phyloP scores from a whole-genome alignment of 2,797 vertebrate genomes.

The Scolopax rusticola region DNA sequence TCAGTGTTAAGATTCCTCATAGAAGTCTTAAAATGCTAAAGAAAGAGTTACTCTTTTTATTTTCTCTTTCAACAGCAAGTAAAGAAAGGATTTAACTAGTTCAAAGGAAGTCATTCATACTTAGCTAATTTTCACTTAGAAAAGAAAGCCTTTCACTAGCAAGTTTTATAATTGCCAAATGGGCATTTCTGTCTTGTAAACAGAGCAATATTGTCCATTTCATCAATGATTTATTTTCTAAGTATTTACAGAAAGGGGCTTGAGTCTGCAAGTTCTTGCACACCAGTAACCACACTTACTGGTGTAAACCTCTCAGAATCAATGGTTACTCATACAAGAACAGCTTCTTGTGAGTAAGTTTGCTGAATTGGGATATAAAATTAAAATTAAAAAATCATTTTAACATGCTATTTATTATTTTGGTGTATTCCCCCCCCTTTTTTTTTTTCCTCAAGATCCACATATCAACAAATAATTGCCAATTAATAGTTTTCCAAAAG shows the following conservation, averaged over 20 bases:
- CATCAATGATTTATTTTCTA: neutral
- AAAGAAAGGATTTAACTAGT: slow-evolving; percentile 47
- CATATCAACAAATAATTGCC: neutral
- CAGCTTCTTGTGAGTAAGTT: neutral
- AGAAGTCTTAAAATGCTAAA: slow-evolving; percentile 39
- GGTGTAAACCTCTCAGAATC: neutral
- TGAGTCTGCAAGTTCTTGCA: neutral
- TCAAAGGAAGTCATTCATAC: slow-evolving; percentile 32
- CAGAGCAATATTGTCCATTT: neutral
- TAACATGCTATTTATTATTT: neutral
- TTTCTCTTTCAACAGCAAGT: slow-evolving; percentile 5
- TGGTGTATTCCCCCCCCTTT: rapidly evolving
- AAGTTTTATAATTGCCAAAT: neutral
- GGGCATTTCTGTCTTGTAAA: neutral
- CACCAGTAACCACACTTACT: neutral
- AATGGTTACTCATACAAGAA: neutral
- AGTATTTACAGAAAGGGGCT: neutral
- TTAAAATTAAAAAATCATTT: neutral
- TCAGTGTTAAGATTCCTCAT: slow-evolving; percentile 52
- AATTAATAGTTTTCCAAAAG: neutral
- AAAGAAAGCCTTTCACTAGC: slow-evolving; percentile 7
- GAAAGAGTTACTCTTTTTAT: slow-evolving; percentile 25
- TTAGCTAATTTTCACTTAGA: slow-evolving; percentile 5
- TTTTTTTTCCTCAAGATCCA: neutral
- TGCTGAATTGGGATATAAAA: neutral